Percentiles rank a stretch among this genome's conserved stretches.
phyloP scores from a whole-genome alignment of 2,888 invertebrate genomes.

The Lycocerus yunnanus region DNA sequence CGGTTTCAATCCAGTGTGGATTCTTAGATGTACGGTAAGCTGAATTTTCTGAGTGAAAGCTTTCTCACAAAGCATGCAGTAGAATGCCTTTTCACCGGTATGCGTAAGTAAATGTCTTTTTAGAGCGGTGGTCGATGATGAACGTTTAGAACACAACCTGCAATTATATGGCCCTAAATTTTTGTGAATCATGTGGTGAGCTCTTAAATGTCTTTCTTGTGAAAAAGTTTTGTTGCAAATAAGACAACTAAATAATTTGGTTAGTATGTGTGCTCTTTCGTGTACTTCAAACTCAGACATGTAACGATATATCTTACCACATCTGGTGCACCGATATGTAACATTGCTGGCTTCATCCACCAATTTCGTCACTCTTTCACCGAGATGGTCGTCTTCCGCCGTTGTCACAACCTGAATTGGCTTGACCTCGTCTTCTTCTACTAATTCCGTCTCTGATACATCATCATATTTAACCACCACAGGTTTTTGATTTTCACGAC shows the following conservation, averaged over 20 bases:
- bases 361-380: background rate
- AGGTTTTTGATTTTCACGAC: background rate
- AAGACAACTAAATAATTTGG: background rate
- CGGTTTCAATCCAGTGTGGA: conserved; percentile 41
- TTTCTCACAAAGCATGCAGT: conserved; percentile 42
- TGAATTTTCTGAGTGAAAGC: conserved; percentile 43
- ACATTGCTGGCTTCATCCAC: background rate
- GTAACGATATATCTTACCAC: background rate
- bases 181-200: background rate
- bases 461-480: background rate
- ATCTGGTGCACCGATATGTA: background rate
- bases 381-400: background rate
- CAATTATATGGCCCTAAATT: conserved; percentile 35
- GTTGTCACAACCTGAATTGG: background rate
- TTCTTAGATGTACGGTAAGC: conserved; percentile 42
- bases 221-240: background rate
- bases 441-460: background rate
- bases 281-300: background rate
- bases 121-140: conserved; percentile 41
- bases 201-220: background rate
- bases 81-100: conserved; percentile 41
- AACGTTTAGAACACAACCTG: conserved; percentile 41
- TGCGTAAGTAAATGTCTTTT: conserved; percentile 40
- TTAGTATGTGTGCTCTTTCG: background rate
- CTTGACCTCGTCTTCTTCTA: background rate